Percentiles rank a stretch among this genome's conserved stretches.
Conservation (phyloP, 2,797 vertebrate species). For the Perodicticus potto region DNA sequence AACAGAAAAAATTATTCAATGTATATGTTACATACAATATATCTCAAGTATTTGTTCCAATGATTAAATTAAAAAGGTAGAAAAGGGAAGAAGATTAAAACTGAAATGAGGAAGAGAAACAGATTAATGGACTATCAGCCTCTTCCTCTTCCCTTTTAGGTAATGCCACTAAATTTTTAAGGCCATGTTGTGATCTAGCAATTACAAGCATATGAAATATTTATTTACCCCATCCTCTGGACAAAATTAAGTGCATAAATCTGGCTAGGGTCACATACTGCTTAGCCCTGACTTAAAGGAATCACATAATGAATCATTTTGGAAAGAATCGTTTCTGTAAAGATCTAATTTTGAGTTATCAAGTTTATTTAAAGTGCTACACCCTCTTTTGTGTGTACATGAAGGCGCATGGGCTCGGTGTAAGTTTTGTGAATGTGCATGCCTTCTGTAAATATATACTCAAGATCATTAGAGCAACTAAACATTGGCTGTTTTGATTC, state of each 20-base stretch:
- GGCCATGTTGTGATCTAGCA: conserved; percentile 54
- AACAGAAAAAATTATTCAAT: conserved; percentile 15
- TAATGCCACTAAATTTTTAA: conserved; percentile 54
- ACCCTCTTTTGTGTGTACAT: neutral
- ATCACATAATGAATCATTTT: conserved; percentile 53
- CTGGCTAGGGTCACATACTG: conserved; percentile 31
- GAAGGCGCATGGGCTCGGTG: neutral
- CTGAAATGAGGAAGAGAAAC: conserved; percentile 21
- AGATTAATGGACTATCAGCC: neutral
- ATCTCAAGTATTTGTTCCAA: conserved; percentile 19
- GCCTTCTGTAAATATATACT: neutral
- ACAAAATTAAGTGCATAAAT: conserved; percentile 65
- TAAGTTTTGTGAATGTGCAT: neutral
- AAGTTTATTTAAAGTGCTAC: conserved; percentile 43
- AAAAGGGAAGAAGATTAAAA: neutral
- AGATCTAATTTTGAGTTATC: conserved; percentile 54
- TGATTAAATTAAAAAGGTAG: neutral
- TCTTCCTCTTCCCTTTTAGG: neutral
- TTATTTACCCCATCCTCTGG: conserved; percentile 51
- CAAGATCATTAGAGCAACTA: neutral
- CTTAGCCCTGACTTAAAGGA: conserved; percentile 49
- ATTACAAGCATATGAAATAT: conserved; percentile 62
- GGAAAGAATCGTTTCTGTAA: conserved; percentile 51
- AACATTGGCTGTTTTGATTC: neutral
- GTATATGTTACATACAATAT: neutral